phyloP scores from a whole-genome alignment of 2,888 invertebrate genomes.

The Drosophila vallismaia region DNA sequence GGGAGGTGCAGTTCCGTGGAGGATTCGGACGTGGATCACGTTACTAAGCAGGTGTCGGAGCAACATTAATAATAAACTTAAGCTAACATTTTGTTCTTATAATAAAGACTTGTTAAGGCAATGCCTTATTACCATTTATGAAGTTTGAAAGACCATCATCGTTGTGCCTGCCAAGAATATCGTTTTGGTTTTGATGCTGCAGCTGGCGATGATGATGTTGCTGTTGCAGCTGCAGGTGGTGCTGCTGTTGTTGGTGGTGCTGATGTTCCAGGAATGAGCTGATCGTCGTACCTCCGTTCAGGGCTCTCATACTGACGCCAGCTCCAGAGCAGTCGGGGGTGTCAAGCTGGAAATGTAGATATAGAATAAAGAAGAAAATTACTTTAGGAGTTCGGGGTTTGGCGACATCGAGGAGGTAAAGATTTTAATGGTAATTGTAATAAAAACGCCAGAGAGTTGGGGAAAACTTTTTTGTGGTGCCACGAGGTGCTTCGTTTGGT shows the following conservation, averaged over 20 bases:
- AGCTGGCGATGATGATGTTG: slow-evolving; percentile 70
- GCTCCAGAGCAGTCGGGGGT: slow-evolving; percentile 64
- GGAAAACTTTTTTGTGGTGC: slow-evolving; percentile 58
- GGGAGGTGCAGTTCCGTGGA: slow-evolving; percentile 95
- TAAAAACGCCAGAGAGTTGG: slow-evolving; percentile 56
- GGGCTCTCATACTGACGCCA: slow-evolving; percentile 65
- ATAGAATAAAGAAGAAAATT: neutral
- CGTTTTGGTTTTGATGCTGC: slow-evolving; percentile 65
- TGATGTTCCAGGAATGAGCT: slow-evolving; percentile 85
- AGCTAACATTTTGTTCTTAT: no score
- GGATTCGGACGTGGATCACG: slow-evolving; percentile 89
- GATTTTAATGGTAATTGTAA: slow-evolving; percentile 55
- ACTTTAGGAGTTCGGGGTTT: neutral
- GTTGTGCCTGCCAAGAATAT: slow-evolving; percentile 75
- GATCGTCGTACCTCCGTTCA: slow-evolving; percentile 81
- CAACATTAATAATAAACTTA: no score
- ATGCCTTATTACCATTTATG: slow-evolving; percentile 74
- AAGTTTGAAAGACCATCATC: slow-evolving; percentile 77
- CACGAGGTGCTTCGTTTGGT: neutral
- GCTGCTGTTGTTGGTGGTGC: slow-evolving; percentile 76
- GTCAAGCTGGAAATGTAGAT: slow-evolving; percentile 67
- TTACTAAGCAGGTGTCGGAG: neutral
- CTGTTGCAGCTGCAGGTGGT: slow-evolving; percentile 46
- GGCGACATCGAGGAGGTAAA: slow-evolving; percentile 23
- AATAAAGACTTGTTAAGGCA: no score